These are phyloP conservation scores for Bombus ignitus DNA, from an alignment of 1,140 invertebrate genomes.

Conservation along the genomic window DNA sequence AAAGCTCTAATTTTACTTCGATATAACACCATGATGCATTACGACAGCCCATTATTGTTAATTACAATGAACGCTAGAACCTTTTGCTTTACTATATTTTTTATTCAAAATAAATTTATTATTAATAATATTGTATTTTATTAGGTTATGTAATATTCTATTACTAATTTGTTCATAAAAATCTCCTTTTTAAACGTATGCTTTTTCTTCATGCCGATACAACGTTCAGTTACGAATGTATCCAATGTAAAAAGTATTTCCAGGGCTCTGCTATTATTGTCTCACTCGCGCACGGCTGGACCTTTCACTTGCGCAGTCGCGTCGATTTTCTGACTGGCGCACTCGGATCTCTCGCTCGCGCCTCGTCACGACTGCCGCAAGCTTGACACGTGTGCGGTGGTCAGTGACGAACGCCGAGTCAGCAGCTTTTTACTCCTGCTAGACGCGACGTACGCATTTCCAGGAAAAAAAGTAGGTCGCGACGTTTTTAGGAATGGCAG, in stretches of 20 bases:
- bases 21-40: too few relatives aligned
- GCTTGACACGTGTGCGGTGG: neutral
- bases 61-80: too few relatives aligned
- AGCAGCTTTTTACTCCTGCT: neutral
- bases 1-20: too few relatives aligned
- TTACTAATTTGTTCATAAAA: neutral
- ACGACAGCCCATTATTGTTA: too few relatives aligned
- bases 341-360: neutral
- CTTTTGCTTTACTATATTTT: too few relatives aligned
- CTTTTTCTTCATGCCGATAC: neutral
- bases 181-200: neutral
- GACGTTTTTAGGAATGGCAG: neutral
- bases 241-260: neutral
- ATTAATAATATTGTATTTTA: too few relatives aligned
- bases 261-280: neutral
- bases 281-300: too few relatives aligned
- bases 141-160: too few relatives aligned
- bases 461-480: neutral
- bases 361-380: neutral
- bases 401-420: neutral
- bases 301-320: too few relatives aligned
- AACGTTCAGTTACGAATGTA: neutral
- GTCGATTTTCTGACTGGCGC: too few relatives aligned
- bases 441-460: constrained; percentile 2
- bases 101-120: too few relatives aligned